phyloP scores from a whole-genome alignment of 2,113 vertebrate genomes.

The Caloenas nicobarica region DNA sequence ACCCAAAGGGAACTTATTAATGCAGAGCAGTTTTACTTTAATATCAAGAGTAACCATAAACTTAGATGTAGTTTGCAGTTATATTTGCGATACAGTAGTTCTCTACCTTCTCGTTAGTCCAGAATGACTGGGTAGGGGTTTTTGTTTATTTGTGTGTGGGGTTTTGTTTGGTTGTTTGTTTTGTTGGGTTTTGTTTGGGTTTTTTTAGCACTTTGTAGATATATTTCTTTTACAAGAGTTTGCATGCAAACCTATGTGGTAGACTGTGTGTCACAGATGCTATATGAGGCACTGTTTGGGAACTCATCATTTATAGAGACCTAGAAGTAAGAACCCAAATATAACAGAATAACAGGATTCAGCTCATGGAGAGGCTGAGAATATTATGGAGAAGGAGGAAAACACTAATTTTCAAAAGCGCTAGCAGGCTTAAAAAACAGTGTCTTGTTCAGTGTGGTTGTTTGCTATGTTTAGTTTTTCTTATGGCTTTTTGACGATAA shows the following conservation, averaged over 20 bases:
- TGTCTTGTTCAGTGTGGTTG: neutral
- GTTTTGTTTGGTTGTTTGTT: neutral
- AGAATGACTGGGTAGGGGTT: neutral
- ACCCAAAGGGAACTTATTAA: slow-evolving; percentile 10
- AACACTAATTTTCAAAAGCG: neutral
- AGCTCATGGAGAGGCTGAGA: neutral
- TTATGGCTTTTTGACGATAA: neutral
- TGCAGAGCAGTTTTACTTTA: neutral
- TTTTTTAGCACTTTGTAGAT: neutral
- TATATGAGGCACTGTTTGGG: neutral
- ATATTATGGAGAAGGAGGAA: neutral
- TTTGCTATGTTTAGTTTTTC: neutral
- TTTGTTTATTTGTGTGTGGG: neutral
- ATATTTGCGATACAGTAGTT: neutral
- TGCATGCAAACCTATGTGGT: neutral
- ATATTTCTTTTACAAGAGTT: neutral
- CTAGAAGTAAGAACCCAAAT: neutral
- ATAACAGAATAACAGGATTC: neutral
- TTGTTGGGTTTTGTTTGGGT: neutral
- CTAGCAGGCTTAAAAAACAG: neutral
- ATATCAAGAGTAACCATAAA: neutral
- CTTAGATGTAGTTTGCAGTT: neutral
- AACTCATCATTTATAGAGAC: neutral
- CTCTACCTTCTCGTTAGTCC: neutral
- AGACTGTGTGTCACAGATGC: neutral